Conservation (phyloP, 2,888 invertebrate genomes). For the Xiphydria camelus region DNA sequence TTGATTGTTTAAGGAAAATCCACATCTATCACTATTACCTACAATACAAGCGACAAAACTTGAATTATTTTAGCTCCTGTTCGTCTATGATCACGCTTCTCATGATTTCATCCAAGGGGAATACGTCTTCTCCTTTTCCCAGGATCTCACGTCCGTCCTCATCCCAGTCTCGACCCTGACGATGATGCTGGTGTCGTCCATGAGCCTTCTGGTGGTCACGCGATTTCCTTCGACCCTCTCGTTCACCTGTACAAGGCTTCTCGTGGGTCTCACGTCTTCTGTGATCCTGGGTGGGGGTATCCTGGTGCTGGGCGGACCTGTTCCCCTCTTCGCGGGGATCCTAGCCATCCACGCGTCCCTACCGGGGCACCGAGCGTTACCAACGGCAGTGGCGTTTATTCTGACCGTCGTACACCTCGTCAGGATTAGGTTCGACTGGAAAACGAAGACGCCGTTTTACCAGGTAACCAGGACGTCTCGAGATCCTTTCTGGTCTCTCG, state of each 20-base stretch:
- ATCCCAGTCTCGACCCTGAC: constrained; percentile 60
- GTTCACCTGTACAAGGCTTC: constrained; percentile 36
- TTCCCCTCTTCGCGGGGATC: constrained; percentile 71
- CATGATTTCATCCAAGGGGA: too few relatives aligned
- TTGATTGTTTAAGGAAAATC: too few relatives aligned
- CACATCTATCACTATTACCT: too few relatives aligned
- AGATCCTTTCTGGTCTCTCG: not conserved
- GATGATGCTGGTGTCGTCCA: constrained; percentile 66
- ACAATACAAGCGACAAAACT: too few relatives aligned
- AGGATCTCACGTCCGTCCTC: constrained; percentile 62
- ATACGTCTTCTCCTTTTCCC: too few relatives aligned
- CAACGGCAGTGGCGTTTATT: constrained; percentile 37
- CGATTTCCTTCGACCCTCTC: constrained; percentile 46
- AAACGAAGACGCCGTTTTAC: too few relatives aligned
- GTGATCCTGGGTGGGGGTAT: constrained; percentile 64
- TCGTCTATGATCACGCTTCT: too few relatives aligned
- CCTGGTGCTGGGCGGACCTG: constrained; percentile 65
- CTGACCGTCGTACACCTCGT: constrained; percentile 36
- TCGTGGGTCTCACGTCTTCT: constrained; percentile 64
- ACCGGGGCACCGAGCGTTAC: constrained; percentile 42
- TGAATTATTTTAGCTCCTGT: too few relatives aligned
- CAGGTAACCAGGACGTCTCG: not conserved
- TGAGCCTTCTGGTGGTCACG: constrained; percentile 63
- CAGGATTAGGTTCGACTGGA: too few relatives aligned
- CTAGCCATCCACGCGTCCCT: constrained; percentile 72